Percentiles rank a stretch among this genome's conserved stretches.
Evolutionary conservation across 2,113 vertebrate species (phyloP).

Genomic region (Aix galericulata): DNA sequence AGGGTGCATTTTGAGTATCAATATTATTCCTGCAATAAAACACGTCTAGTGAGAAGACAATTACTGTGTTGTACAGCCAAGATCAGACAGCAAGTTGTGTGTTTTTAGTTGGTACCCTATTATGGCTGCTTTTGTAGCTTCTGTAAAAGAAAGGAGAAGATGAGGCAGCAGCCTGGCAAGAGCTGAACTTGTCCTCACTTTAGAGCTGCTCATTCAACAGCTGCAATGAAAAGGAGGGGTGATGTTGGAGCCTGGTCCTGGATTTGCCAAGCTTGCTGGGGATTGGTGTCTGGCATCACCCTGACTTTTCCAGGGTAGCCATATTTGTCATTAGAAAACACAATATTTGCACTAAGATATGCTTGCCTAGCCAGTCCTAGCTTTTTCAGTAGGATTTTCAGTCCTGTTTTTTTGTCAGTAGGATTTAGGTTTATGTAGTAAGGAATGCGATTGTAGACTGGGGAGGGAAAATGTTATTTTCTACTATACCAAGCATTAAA

Average conservation of each 20-base stretch:
- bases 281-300: not conserved
- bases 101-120: not conserved
- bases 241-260: not conserved
- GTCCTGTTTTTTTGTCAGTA: not conserved
- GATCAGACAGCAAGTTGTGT: not conserved
- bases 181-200: not conserved
- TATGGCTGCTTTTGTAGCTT: not conserved
- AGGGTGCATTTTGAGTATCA: not conserved
- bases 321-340: not conserved
- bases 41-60: not conserved
- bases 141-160: not conserved
- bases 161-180: not conserved
- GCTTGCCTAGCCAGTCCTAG: not conserved
- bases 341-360: not conserved
- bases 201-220: not conserved
- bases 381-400: not conserved
- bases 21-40: not conserved
- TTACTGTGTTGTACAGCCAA: not conserved
- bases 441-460: not conserved
- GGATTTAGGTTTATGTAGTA: not conserved
- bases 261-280: not conserved
- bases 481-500: not conserved
- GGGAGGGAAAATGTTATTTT: not conserved
- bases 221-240: not conserved
- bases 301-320: not conserved